These are phyloP conservation scores for Tyria jacobaeae DNA, from an alignment of 2,888 invertebrate genomes.

Conservation along the genomic window DNA sequence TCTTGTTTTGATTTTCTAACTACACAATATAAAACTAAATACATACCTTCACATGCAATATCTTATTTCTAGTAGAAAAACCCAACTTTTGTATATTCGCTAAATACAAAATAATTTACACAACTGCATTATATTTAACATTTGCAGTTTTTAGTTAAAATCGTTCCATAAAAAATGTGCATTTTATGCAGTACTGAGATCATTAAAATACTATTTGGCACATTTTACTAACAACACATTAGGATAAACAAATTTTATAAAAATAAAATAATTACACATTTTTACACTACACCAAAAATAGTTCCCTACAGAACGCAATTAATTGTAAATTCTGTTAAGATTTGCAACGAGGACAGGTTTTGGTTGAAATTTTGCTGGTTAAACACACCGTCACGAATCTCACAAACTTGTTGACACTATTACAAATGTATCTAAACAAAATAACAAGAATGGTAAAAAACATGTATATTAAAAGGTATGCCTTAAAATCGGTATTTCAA, in stretches of 20 bases:
- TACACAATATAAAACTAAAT: conserved; percentile 25
- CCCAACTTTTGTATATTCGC: conserved; percentile 18
- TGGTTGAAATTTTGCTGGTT: no score
- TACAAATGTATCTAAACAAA: not conserved
- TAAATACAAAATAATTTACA: conserved; percentile 7
- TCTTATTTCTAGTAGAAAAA: conserved; percentile 23
- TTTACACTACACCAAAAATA: not conserved
- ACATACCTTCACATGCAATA: conserved; percentile 14
- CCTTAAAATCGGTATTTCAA: no score
- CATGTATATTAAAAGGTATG: no score
- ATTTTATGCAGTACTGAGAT: conserved; percentile 48
- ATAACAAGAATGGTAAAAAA: not conserved
- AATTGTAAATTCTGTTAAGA: not conserved
- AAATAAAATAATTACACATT: not conserved
- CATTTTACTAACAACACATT: conserved; percentile 31
- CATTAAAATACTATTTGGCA: conserved; percentile 44
- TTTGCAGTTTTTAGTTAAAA: conserved; percentile 18
- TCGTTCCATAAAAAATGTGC: conserved; percentile 33
- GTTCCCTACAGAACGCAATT: not conserved
- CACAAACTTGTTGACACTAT: no score
- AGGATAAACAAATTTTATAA: not conserved
- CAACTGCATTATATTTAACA: conserved; percentile 41
- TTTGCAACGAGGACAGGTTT: no score
- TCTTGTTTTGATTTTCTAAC: conserved; percentile 27
- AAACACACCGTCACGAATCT: not conserved